phyloP scores from a whole-genome alignment of 2,797 vertebrate genomes.

The Pterois miles region DNA sequence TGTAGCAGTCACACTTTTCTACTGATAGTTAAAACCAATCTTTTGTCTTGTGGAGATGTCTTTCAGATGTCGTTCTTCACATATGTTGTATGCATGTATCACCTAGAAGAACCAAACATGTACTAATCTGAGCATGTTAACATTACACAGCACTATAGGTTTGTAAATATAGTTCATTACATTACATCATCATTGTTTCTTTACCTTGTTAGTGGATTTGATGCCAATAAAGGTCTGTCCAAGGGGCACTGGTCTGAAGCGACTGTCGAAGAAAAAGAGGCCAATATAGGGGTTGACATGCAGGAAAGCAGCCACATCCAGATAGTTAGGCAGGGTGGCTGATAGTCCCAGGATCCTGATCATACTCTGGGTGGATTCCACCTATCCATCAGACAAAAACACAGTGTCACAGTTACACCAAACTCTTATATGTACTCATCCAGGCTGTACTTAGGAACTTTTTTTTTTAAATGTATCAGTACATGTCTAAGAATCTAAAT shows the following conservation, averaged over 20 bases:
- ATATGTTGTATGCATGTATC: not conserved
- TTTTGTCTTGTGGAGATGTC: not conserved
- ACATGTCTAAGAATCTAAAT: not conserved
- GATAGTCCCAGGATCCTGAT: constrained; percentile 98
- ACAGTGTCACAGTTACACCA: not conserved
- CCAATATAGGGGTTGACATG: constrained; percentile 97
- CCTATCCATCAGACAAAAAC: constrained; percentile 76
- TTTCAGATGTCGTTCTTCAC: not conserved
- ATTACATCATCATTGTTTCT: not conserved
- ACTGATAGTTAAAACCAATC: not conserved
- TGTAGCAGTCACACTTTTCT: not conserved
- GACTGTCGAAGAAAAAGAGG: constrained; percentile 96
- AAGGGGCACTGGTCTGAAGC: constrained; percentile 96
- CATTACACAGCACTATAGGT: not conserved
- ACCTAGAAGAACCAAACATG: not conserved
- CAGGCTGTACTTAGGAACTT: not conserved
- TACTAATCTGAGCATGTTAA: not conserved
- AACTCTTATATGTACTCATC: not conserved
- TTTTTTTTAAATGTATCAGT: not conserved
- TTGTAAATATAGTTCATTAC: not conserved
- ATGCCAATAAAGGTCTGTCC: constrained; percentile 96
- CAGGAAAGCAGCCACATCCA: constrained; percentile 94
- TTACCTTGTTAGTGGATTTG: constrained; percentile 94
- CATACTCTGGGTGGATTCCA: constrained; percentile 99
- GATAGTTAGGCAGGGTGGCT: constrained; percentile 96